Percentiles rank a stretch among this genome's conserved stretches.
Conservation (phyloP, 2,888 invertebrate species). For the Cantharis rufa region DNA sequence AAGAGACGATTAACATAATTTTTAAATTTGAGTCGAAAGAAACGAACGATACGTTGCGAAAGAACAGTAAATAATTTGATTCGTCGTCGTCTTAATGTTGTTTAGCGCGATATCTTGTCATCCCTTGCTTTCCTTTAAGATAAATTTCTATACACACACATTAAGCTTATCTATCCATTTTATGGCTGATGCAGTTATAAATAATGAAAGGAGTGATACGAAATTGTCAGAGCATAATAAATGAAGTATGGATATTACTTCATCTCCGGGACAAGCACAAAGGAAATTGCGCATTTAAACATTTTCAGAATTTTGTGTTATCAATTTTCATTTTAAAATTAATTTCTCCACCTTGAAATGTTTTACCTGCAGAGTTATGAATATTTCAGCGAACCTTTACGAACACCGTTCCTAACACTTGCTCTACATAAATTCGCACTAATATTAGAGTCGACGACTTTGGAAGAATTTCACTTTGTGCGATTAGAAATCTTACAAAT, state of each 20-base stretch:
- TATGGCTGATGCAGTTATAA: conserved; percentile 29
- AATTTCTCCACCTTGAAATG: not conserved
- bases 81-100: not conserved
- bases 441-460: not conserved
- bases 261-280: conserved; percentile 19
- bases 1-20: not conserved
- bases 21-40: not conserved
- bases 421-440: not conserved
- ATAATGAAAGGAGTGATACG: conserved; percentile 31
- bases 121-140: not conserved
- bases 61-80: not conserved
- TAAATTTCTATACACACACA: conserved; percentile 14
- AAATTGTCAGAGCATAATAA: conserved; percentile 27
- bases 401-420: not conserved
- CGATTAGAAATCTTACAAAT: not conserved
- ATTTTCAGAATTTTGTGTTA: conserved; percentile 4
- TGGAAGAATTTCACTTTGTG: not conserved
- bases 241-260: conserved; percentile 24
- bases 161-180: conserved; percentile 25
- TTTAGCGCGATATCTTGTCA: not conserved
- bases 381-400: not conserved
- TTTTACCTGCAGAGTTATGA: not conserved
- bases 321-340: not conserved
- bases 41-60: not conserved
- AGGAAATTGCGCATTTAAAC: conserved; percentile 9